Evolutionary conservation across 2,888 invertebrate genomes (phyloP), one percentile per base, ranked within the genome.

Genomic region (Noctuana brunneofusca): DNA sequence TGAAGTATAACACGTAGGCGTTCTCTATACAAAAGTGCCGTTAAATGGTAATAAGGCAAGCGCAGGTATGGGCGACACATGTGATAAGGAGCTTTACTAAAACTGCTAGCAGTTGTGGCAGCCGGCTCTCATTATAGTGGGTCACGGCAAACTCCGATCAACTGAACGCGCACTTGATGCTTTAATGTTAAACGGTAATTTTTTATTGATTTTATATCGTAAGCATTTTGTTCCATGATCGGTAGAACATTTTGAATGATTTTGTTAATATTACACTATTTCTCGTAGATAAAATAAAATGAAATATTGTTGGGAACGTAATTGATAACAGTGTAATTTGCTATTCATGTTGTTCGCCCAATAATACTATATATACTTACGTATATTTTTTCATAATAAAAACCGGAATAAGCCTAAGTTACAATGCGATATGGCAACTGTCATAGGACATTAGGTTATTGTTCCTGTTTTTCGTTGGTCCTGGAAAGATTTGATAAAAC

Each of bases 131-230:
- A 62, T 63, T 65, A 71, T 75, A 74, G 65, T 75, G 70, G 76
- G 75, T 76, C 76, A 76, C 59, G 75, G 76, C 66, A 63, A 76
- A 66, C 74, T 65, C 66, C 64, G 65, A 60, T 54, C 60, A 54
- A 58, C 60, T 46, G 27, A 48, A 48, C 60, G 58, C 58, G 16
- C 41, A 12, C 32, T 24, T 52, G 22, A 43, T 53, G 58, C 24
- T 52, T 58, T 38, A 49, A 32, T 32, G 50, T 50, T 35, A 27
- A 30, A 50, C 24, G 35, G 14, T 2, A 12, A n/a, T 18, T 22
- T 43, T 20, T 22, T 12, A 43, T 43, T 27, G 43, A n/a, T n/a
- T 27, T 48, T 58, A 14, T 38, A 38, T 38, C 14, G n/a, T 5
- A 35, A n/a, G n/a, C n/a, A n/a, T n/a, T n/a, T 1, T 38, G n/a